Evolutionary conservation across 2,113 vertebrate genomes (phyloP).

Genomic region (Oxyura jamaicensis): DNA sequence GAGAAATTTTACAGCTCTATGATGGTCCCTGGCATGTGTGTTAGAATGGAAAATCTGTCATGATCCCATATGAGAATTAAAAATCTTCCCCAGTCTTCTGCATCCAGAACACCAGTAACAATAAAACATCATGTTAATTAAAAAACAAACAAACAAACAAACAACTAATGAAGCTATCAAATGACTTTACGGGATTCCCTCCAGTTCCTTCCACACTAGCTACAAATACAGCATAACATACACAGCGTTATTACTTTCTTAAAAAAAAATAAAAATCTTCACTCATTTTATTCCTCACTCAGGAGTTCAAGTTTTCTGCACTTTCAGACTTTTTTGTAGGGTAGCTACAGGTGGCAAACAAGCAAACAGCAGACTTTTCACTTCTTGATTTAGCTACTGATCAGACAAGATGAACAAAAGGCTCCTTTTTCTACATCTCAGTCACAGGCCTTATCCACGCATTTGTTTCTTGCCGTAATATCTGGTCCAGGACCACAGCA

Average conservation of each 20-base stretch:
- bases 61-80: not conserved
- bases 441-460: rapidly evolving
- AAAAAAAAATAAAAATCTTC: not conserved
- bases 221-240: not conserved
- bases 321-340: not conserved
- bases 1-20: not conserved
- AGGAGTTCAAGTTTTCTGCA: not conserved
- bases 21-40: not conserved
- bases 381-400: not conserved
- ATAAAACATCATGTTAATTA: not conserved
- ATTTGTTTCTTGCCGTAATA: not conserved
- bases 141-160: not conserved
- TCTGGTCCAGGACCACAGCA: not conserved
- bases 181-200: not conserved
- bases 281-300: not conserved
- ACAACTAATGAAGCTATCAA: not conserved
- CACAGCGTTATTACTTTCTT: not conserved
- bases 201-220: not conserved
- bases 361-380: not conserved
- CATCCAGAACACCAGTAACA: not conserved
- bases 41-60: not conserved
- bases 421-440: not conserved
- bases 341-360: not conserved
- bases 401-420: not conserved
- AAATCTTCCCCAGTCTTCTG: not conserved